Evolutionary conservation across 35 echinoderm and acorn worm genomes (phyloP), one percentile per base, ranked within the genome.

Genomic region (Chiridota heheva): DNA sequence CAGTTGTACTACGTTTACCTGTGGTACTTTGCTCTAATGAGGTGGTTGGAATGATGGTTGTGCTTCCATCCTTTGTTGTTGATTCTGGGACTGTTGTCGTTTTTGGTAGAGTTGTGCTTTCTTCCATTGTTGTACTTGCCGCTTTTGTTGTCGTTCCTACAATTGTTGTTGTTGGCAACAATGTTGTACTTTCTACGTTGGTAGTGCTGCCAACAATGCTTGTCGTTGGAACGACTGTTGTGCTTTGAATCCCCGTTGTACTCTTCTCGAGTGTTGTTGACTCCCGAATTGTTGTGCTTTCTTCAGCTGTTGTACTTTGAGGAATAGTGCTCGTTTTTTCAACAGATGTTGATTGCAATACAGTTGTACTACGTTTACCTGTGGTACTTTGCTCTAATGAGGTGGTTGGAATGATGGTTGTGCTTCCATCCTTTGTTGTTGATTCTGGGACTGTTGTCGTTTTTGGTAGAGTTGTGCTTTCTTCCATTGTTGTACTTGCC

Each of bases 11-110:
- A 8, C 17, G 42, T 25, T 18, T 20, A 4, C 30, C 73, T 40
- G 73, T 77, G 46, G 49, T 77, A 20, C 25, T 77, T 34, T 8
- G 4, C 48, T 58, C 5, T 5, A 58, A 12, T 18, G 73, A 34
- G 3, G 73, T 77, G 30, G 73, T 15, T 13, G 5, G 73, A 28
- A 53, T 77, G 29, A 53, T 77, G 17, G 48, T 77, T 26, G 44
- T 25, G n/a, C n/a, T 53, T 22, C 10, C 10, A 13, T 13, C 48
- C 10, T 53, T 22, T 53, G 48, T 53, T 53, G 48, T 53, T 13
- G 48, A 13, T 22, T 10, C 10, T 10, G 10, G 48, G 22, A 13
- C 48, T 13, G 48, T 53, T 53, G 48, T 53, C 22, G 48, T 13
- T 53, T 13, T 10, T 13, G 22, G 10, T 13, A 13, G 10, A 22